These are phyloP conservation scores for Charina bottae DNA, from an alignment of 2,113 vertebrate genomes.

Conservation along the genomic window DNA sequence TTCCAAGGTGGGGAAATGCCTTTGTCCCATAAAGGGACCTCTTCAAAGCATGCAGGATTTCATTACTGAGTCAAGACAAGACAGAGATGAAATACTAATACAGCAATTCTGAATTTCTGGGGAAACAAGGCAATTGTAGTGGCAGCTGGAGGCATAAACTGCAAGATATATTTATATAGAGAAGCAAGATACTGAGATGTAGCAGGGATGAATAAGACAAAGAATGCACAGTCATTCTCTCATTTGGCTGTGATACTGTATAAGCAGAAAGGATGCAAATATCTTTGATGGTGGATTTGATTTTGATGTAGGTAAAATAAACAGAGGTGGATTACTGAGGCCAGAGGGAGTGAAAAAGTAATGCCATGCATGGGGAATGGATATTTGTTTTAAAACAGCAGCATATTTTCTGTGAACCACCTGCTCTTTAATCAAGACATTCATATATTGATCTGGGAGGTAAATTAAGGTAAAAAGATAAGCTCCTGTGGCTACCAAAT, in stretches of 20 bases:
- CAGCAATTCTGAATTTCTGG: neutral
- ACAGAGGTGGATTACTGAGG: neutral
- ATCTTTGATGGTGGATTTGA: neutral
- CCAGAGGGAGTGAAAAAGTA: neutral
- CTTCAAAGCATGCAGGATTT: neutral
- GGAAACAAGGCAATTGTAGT: neutral
- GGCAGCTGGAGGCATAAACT: neutral
- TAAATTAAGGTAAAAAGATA: neutral
- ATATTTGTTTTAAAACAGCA: neutral
- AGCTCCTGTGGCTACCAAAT: neutral
- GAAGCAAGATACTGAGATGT: neutral
- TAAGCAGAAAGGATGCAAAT: neutral
- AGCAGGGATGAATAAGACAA: neutral
- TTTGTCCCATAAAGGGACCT: neutral
- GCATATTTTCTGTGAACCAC: neutral
- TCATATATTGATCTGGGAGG: neutral
- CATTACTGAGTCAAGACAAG: neutral
- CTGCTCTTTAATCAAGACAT: neutral
- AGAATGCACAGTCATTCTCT: neutral
- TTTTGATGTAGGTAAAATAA: slow-evolving; percentile 5
- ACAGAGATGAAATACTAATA: neutral
- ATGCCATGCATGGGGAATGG: neutral
- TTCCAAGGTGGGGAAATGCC: neutral
- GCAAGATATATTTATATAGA: neutral
- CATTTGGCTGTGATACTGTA: neutral